Evolutionary conservation across 2,113 vertebrate species (phyloP), one percentile per base, ranked within the genome.

Genomic region (Percina caprodes): DNA sequence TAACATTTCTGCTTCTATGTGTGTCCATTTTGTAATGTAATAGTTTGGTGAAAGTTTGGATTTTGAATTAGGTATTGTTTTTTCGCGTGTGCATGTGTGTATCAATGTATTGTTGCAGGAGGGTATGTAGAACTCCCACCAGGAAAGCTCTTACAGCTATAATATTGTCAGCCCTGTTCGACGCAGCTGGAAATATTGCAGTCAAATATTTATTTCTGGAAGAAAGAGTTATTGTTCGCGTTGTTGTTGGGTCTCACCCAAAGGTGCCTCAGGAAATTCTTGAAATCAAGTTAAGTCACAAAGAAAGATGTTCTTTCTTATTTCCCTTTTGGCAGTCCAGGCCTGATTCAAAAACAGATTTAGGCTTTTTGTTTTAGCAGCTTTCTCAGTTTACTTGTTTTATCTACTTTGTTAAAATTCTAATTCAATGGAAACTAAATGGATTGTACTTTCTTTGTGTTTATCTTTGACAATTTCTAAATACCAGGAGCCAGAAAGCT

Each of bases 191-290:
- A 88, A 70, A 74, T 55, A 74, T 83, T 67, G 54, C 78, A 86
- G 70, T 59, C 80, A 52, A 63, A 78, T 30, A 69, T 82, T 82
- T 74, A 69, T 82, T 69, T 80, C 54, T 56, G 45, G 19, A 33
- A 77, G 75, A 78, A 85, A 83, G 83, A 89, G 60, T 85, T 82
- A 80, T 78, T 68, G 76, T 76, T 77, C 75, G 55, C 55, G 81
- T 86, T 88, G 77, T 84, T 85, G 67, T 69, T 49, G 58, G 72
- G 61, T 78, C 35, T 65, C 80, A 87, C 66, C 88, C 80, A 65
- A 54, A 80, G 82, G 75, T 84, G 74, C 74, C 69, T 49, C 35
- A 45, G 80, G 83, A 84, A 78, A 68, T 54, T 81, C 79, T 85
- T 71, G 77, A 85, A 89, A 89, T 85, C 39, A 63, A 78, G 56